Evolutionary conservation across 2,888 invertebrate genomes (phyloP).

Genomic region (Idaea dimidiata): DNA sequence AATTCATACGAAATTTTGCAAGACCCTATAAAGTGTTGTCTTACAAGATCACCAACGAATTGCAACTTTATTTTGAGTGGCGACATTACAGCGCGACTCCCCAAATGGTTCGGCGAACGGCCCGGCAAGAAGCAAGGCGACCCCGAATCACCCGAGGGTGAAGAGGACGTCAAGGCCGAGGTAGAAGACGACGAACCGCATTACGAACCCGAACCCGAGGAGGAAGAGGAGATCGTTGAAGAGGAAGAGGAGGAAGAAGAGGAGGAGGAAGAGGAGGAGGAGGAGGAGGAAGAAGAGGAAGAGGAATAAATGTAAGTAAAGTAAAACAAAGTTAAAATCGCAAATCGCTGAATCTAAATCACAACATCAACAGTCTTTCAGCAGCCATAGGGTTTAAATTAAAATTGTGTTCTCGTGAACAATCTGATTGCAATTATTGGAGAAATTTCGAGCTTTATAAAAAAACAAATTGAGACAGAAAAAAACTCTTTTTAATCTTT

Average conservation of each 20-base stretch:
- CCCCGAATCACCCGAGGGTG: constrained; percentile 94
- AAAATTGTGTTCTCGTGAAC: background rate
- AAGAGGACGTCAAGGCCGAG: constrained; percentile 90
- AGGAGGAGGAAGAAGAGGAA: constrained; percentile 84
- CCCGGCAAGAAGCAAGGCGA: constrained; percentile 96
- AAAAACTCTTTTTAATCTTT: too few species aligned
- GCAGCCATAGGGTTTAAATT: background rate
- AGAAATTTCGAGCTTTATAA: too few species aligned
- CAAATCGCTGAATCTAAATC: too few species aligned
- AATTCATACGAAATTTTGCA: too few species aligned
- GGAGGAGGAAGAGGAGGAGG: constrained; percentile 88
- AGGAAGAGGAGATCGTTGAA: constrained; percentile 86
- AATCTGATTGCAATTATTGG: too few species aligned
- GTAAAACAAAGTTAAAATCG: too few species aligned
- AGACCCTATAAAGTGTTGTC: background rate
- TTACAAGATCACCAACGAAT: background rate
- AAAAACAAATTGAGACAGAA: too few species aligned
- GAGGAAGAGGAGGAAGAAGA: constrained; percentile 87
- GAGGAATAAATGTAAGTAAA: constrained; percentile 80
- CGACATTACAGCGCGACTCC: constrained; percentile 87
- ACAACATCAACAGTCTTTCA: too few species aligned
- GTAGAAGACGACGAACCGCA: constrained; percentile 85
- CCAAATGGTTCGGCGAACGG: constrained; percentile 97
- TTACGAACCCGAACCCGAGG: constrained; percentile 86
- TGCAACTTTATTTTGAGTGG: background rate